These are phyloP conservation scores for Blastobasis lacticolella DNA, from an alignment of 2,888 invertebrate species.

Conservation along the genomic window DNA sequence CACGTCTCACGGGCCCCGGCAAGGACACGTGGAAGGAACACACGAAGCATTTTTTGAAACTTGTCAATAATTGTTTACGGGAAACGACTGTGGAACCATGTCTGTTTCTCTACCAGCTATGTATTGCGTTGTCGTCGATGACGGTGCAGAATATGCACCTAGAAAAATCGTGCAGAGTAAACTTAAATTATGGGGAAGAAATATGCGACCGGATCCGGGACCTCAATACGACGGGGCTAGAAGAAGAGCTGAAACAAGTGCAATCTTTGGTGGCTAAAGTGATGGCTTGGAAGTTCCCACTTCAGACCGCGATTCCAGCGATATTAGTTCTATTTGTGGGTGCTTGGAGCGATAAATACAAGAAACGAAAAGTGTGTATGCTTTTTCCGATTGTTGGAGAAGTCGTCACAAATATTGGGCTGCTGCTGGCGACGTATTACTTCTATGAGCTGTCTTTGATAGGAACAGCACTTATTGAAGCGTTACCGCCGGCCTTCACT, in stretches of 20 bases:
- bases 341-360: conserved; percentile 77
- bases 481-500: conserved; percentile 73
- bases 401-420: conserved; percentile 66
- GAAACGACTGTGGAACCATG: conserved; percentile 79
- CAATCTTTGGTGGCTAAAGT: conserved; percentile 69
- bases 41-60: conserved; percentile 44
- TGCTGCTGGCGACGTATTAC: conserved; percentile 71
- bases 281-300: conserved; percentile 73
- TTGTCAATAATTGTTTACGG: conserved; percentile 42
- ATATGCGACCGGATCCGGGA: conserved; percentile 67
- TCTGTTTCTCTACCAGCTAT: conserved; percentile 77
- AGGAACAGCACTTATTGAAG: conserved; percentile 69
- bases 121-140: conserved; percentile 77
- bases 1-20: conserved; percentile 40
- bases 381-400: conserved; percentile 73
- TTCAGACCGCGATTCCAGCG: conserved; percentile 75
- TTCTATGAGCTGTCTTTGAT: conserved; percentile 69
- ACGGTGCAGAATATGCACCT: conserved; percentile 73
- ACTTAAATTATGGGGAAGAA: conserved; percentile 62
- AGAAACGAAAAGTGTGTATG: conserved; percentile 74
- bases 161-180: conserved; percentile 75
- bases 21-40: conserved; percentile 45
- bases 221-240: conserved; percentile 56
- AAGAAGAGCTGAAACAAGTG: conserved; percentile 51
- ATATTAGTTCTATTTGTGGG: conserved; percentile 74